Conservation (phyloP, 2,113 vertebrate species). For the Dryoscopus gambensis region DNA sequence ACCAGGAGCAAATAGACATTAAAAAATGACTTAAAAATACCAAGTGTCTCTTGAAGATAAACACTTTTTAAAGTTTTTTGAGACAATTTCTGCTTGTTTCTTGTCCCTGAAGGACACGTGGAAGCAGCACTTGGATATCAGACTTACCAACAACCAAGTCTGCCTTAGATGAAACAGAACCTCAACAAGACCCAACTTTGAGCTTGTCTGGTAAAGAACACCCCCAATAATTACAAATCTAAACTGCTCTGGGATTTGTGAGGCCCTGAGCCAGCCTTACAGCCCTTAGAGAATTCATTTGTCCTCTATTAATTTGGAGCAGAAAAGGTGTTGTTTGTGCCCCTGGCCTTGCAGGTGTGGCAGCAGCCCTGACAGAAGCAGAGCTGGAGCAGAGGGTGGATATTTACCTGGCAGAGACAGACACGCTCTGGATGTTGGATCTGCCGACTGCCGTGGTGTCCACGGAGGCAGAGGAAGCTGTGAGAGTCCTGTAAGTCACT, state of each 20-base stretch:
- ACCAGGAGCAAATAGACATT: neutral
- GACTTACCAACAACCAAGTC: slow-evolving; percentile 66
- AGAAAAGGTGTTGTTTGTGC: neutral
- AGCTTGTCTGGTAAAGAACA: slow-evolving; percentile 73
- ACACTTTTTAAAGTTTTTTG: accelerated
- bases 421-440: slow-evolving; percentile 78
- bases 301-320: neutral
- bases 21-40: neutral
- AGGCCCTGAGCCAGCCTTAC: neutral
- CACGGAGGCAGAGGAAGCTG: slow-evolving; percentile 75
- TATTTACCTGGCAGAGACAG: slow-evolving; percentile 76
- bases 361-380: slow-evolving; percentile 67
- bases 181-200: slow-evolving; percentile 48
- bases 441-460: slow-evolving; percentile 73
- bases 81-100: neutral
- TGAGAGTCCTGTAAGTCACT: slow-evolving; percentile 69
- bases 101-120: slow-evolving; percentile 70
- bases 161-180: slow-evolving; percentile 69
- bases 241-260: neutral
- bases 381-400: slow-evolving; percentile 73
- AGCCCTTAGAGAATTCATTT: neutral
- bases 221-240: neutral
- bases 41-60: neutral
- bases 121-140: slow-evolving; percentile 75
- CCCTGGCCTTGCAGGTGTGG: slow-evolving; percentile 59